Base-by-base conservation (phyloP, 2,797 vertebrate genomes). In the Erithacus rubecula region DNA sequence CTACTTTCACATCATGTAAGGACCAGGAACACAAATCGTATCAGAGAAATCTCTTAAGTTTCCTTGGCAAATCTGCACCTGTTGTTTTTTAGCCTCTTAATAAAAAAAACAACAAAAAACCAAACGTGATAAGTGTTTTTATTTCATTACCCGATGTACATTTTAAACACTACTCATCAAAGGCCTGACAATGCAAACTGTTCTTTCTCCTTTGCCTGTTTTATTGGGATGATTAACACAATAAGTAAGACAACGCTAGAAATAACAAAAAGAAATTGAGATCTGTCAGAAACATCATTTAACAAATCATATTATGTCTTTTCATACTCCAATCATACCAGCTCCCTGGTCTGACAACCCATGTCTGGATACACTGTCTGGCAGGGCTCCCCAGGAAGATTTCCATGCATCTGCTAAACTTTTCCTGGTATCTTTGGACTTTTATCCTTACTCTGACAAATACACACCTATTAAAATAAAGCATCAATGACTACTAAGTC, bases 41-140 rank as follows among this genome's bases (percentile, higher is more conserved):
- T 74, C 69, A 92, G 69, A 88, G 58, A 93, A 95, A 95, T 90
- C 78, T 84, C 67, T 84, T 69, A 90, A 87, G 55, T 87, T 94
- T 84, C 75, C 62, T 49, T 71, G 60, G 39, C n/a, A 95, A 92
- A 93, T 80, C 84, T 77, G 32, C 78, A 91, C 56, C 87, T 95
- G 81, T 26, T 87, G 37, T 72, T 89, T 79, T 74, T 29, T 24
- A 84, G 74, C 9, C 37, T 76, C 59, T 90, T 81, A 79, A 70
- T 39, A 68, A 68, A 39, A 26, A 58, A 24, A 2, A 1, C 5
- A 36, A 68, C 64, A 39, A 26, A 58, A 24, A 2, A 1, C 5
- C 39, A 52, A 53, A 53, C 56, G 32, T 10, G 19, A 3, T 41
- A 76, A 49, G 12, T 49, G 34, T 80, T 82, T 70, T 83, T 69